phyloP scores from a whole-genome alignment of 2,888 invertebrate species.

The Synanthedon tipuliformis region DNA sequence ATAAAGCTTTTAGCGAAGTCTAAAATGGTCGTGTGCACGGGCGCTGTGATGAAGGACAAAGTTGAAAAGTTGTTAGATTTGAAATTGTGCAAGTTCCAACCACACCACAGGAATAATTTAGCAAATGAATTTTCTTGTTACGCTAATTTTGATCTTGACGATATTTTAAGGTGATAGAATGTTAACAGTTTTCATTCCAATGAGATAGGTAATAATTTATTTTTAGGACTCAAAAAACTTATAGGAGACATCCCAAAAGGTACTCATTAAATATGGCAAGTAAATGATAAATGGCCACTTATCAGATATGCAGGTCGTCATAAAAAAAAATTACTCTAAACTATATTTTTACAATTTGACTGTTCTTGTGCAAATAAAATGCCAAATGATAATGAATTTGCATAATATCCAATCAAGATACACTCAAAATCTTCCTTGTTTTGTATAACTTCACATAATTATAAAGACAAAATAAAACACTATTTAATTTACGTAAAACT shows the following conservation, averaged over 20 bases:
- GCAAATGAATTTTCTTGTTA: slow-evolving; percentile 94
- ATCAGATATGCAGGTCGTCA: no score
- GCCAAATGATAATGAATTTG: no score
- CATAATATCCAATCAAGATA: no score
- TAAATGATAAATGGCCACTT: no score
- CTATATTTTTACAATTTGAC: no score
- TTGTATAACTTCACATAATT: no score
- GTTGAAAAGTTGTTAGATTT: slow-evolving; percentile 74
- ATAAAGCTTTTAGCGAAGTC: slow-evolving; percentile 79
- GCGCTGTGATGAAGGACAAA: slow-evolving; percentile 81
- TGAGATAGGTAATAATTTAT: not conserved
- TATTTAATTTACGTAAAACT: slow-evolving; percentile 32
- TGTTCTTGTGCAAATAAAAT: no score
- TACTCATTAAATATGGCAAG: no score
- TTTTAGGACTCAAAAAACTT: not conserved
- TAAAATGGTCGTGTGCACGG: slow-evolving; percentile 89
- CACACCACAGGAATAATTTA: slow-evolving; percentile 88
- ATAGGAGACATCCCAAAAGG: not conserved
- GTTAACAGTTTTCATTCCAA: not conserved
- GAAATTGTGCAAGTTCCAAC: slow-evolving; percentile 77
- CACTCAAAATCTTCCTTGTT: no score
- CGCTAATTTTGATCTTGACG: slow-evolving; percentile 85
- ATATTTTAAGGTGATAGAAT: slow-evolving; percentile 30
- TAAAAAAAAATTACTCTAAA: no score
- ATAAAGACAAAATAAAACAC: slow-evolving; percentile 28